phyloP scores from a whole-genome alignment of 1,140 invertebrate species.

The Lepidurus apus region DNA sequence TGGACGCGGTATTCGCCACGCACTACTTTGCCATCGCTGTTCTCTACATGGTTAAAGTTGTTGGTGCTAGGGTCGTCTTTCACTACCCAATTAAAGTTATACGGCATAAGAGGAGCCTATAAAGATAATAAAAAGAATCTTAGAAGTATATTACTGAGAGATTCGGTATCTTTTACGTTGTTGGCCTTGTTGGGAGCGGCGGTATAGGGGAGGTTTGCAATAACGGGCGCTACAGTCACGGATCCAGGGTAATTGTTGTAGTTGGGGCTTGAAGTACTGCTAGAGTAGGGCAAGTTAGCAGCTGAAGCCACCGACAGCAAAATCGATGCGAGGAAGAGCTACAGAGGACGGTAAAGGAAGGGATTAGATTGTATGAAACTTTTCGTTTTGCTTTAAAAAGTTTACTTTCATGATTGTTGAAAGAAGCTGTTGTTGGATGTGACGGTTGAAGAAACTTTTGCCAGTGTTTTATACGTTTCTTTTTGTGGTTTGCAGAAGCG shows the following conservation, averaged over 20 bases:
- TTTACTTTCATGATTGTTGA: neutral
- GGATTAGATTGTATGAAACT: neutral
- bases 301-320: constrained; percentile 21
- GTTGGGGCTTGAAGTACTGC: neutral
- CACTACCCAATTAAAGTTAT: constrained; percentile 41
- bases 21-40: constrained; percentile 37
- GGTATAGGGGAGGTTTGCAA: neutral
- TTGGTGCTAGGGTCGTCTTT: constrained; percentile 39
- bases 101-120: constrained; percentile 37
- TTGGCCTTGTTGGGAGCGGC: neutral
- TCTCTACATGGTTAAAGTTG: constrained; percentile 39
- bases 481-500: neutral
- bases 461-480: neutral
- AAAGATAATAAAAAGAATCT: constrained; percentile 33
- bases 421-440: neutral
- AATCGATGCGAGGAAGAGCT: constrained; percentile 22
- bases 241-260: neutral
- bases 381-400: neutral
- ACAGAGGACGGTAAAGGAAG: constrained; percentile 23
- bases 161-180: neutral
- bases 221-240: neutral
- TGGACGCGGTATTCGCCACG: constrained; percentile 34
- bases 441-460: neutral
- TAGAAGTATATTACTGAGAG: neutral
- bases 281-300: constrained; percentile 19